A percentile compares a stretch with the other conserved stretches of the same genome.
These are phyloP conservation scores for Stenotaenia linearis DNA, from an alignment of 2,888 invertebrate genomes.

Conservation along the genomic window DNA sequence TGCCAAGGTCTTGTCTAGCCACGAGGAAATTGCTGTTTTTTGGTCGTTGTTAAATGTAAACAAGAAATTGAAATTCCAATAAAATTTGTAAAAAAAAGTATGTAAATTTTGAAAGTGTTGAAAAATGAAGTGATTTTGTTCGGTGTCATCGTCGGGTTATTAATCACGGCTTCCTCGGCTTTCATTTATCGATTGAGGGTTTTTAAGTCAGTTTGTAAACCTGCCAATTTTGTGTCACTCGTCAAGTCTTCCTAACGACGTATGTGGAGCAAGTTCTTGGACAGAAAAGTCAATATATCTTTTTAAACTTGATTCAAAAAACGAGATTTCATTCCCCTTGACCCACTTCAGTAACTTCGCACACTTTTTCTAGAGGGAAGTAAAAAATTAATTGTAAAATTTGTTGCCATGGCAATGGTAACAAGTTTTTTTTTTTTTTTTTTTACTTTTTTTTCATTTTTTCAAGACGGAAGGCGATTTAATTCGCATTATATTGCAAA, in stretches of 20 bases:
- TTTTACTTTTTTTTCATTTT: too few relatives aligned
- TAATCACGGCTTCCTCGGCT: not conserved
- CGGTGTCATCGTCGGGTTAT: too few relatives aligned
- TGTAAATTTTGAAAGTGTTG: not conserved
- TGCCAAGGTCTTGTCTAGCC: not conserved
- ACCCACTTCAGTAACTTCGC: not conserved
- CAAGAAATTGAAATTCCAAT: not conserved
- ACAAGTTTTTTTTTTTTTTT: too few relatives aligned
- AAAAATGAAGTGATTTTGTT: too few relatives aligned
- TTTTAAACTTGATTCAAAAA: not conserved
- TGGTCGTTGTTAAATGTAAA: not conserved
- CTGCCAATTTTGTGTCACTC: not conserved
- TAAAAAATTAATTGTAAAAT: not conserved
- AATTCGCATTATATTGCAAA: too few relatives aligned
- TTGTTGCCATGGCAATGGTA: not conserved
- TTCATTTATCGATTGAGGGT: not conserved
- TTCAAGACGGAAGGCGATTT: too few relatives aligned
- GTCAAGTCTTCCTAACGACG: not conserved
- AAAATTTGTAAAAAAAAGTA: not conserved
- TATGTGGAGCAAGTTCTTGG: not conserved
- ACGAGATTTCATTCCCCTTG: not conserved
- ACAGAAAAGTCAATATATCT: slow-evolving; percentile 16
- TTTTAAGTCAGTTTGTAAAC: not conserved
- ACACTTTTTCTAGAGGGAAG: not conserved
- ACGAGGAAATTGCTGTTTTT: not conserved